Conservation (phyloP, 2,797 vertebrate genomes). For the Ctenopoma kingsleyae region DNA sequence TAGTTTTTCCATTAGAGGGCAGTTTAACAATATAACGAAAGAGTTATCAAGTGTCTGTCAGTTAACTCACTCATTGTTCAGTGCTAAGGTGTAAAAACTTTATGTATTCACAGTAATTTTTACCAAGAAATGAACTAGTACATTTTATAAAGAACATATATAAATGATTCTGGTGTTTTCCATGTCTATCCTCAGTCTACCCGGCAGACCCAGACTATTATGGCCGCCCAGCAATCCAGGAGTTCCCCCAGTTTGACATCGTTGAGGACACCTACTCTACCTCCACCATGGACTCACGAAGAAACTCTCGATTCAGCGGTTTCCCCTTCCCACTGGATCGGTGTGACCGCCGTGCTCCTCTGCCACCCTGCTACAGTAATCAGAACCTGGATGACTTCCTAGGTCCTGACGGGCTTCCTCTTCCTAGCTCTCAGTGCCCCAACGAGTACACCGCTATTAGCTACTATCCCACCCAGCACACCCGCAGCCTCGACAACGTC, state of each 20-base stretch:
- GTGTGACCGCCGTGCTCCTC: constrained; percentile 91
- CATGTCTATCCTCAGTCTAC: constrained; percentile 76
- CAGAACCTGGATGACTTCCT: constrained; percentile 96
- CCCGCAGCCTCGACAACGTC: constrained; percentile 84
- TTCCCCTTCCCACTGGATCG: constrained; percentile 96
- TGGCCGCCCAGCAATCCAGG: constrained; percentile 84
- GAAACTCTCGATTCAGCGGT: constrained; percentile 90
- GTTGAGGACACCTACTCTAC: constrained; percentile 84
- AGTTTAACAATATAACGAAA: too few species aligned
- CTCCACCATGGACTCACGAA: constrained; percentile 80
- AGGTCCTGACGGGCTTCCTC: constrained; percentile 84
- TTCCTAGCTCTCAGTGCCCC: constrained; percentile 88
- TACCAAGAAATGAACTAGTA: too few species aligned
- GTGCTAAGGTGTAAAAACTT: too few species aligned
- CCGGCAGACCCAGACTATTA: constrained; percentile 87
- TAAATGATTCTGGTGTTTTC: background rate
- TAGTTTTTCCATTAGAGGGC: too few species aligned
- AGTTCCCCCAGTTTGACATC: constrained; percentile 91
- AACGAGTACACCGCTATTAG: constrained; percentile 96
- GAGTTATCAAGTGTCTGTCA: too few species aligned
- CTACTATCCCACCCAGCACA: constrained; percentile 92
- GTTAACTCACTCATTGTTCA: too few species aligned
- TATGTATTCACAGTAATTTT: too few species aligned
- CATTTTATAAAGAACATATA: too few species aligned
- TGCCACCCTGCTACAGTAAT: constrained; percentile 95